Evolutionary conservation across 2,888 invertebrate genomes (phyloP), one percentile per base, ranked within the genome.

Genomic region (Maniola hyperantus): DNA sequence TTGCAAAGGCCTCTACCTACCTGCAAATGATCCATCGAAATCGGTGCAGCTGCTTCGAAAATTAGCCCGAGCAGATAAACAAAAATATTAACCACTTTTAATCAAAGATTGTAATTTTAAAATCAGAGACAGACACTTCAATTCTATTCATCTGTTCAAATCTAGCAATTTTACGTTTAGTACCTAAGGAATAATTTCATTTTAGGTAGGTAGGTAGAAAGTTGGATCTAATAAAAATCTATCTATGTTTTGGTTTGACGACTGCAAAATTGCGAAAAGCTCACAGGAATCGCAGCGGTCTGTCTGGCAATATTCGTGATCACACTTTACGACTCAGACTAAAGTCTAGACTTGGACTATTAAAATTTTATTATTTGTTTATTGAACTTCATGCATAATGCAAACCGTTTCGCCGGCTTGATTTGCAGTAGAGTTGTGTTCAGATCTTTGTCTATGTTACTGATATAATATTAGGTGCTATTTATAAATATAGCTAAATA

Each of bases 291-390:
- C 60, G 46, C 50, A 59, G 54, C 64, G 66, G 66, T 58, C 51
- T 57, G 65, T 42, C 68, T 54, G 20, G 66, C 66, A 62, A 59
- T 68, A 66, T 65, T 66, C 61, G 48, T 44, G 46, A 57, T 66
- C 48, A 70, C 63, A 67, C 65, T 71, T 71, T 68, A 71, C 51
- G 67, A 58, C 51, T 20, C 18, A 51, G 70, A 70, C 68, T 71
- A 71, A 70, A 51, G 70, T 71, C 68, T 71, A 71, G 71, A 70
- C 68, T 48, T 20, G 20, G 57, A 59, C 65, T 64, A 60, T 71
- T 66, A 69, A 61, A 66, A 62, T 65, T 26, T 57, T 61, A 46
- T 46, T 46, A 26, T n/a, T 34, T 57, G 54, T 66, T 61, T 63
- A 64, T 60, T 58, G 50, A 66, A 69, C 60, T 64, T 53, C 44